These are phyloP conservation scores for Hephaestus fuliginosus DNA, from an alignment of 2,797 vertebrate species.

Conservation along the genomic window DNA sequence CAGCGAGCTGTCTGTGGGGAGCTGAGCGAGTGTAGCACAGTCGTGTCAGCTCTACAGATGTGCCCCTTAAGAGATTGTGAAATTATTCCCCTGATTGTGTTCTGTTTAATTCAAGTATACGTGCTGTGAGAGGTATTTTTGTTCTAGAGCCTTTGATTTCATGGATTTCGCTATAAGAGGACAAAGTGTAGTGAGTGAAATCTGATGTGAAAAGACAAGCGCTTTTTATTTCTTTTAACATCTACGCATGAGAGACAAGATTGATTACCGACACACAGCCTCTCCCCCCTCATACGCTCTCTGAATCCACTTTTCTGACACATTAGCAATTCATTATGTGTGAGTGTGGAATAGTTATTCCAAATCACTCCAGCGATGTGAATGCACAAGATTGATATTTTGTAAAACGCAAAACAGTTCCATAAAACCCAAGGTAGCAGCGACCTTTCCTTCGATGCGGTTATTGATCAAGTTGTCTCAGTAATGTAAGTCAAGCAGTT, in stretches of 20 bases:
- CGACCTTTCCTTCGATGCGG: neutral
- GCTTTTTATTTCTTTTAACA: neutral
- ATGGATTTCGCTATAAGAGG: neutral
- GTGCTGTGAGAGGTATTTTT: neutral
- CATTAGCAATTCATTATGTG: neutral
- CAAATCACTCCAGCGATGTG: neutral
- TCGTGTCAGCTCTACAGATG: constrained; percentile 21
- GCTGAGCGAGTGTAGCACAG: constrained; percentile 5
- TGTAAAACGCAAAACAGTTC: neutral
- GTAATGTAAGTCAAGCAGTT: constrained; percentile 8
- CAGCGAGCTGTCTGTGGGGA: constrained; percentile 28
- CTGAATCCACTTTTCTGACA: constrained; percentile 10
- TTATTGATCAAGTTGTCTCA: constrained; percentile 3
- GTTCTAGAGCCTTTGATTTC: neutral
- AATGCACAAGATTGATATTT: neutral
- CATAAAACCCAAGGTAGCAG: neutral
- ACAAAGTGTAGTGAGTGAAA: neutral
- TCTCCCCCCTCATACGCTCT: neutral
- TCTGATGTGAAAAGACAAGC: neutral
- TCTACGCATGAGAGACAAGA: neutral
- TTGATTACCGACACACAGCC: neutral
- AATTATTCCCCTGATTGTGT: constrained; percentile 1
- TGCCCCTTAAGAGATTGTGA: constrained; percentile 13
- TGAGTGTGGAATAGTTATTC: neutral
- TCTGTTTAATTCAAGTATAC: neutral